Evolutionary conservation across 2,888 invertebrate genomes (phyloP).

Genomic region (Drosophila mulleri): DNA sequence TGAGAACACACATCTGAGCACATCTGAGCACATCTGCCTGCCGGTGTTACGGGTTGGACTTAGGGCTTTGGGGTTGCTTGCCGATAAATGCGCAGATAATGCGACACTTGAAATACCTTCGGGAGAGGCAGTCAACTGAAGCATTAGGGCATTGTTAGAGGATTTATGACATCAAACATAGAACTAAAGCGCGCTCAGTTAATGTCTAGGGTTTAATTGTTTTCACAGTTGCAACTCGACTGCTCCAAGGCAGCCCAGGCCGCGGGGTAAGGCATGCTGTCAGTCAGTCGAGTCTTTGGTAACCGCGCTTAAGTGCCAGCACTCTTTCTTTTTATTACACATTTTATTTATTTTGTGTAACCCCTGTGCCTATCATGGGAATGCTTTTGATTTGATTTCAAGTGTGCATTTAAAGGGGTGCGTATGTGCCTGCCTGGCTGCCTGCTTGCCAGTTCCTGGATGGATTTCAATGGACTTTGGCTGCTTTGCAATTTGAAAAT

Average conservation of each 20-base stretch:
- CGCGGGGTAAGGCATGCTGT: conserved; percentile 50
- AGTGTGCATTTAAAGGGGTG: conserved; percentile 69
- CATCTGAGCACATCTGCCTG: conserved; percentile 52
- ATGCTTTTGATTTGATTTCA: conserved; percentile 63
- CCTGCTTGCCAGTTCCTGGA: conserved; percentile 9
- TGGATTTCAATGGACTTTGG: conserved; percentile 53
- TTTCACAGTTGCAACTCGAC: conserved; percentile 73
- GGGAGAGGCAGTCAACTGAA: conserved; percentile 54
- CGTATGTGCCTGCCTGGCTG: conserved; percentile 28
- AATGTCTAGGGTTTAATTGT: conserved; percentile 74
- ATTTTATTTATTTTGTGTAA: conserved; percentile 34
- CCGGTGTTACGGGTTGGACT: conserved; percentile 7
- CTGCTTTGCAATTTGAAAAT: conserved; percentile 45
- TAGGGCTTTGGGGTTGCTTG: conserved; percentile 47
- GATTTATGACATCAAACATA: conserved; percentile 77
- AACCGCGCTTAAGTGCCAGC: conserved; percentile 71
- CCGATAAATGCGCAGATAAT: conserved; percentile 59
- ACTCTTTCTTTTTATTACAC: conserved; percentile 29
- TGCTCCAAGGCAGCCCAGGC: conserved; percentile 9
- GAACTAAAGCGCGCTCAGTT: conserved; percentile 31
- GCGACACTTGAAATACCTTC: conserved; percentile 65
- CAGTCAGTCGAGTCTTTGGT: conserved; percentile 54
- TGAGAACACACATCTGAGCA: conserved; percentile 2
- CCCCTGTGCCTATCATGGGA: conserved; percentile 62
- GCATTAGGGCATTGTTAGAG: conserved; percentile 74